phyloP scores from a whole-genome alignment of 2,113 vertebrate species.

The Dendropsophus ebraccatus region DNA sequence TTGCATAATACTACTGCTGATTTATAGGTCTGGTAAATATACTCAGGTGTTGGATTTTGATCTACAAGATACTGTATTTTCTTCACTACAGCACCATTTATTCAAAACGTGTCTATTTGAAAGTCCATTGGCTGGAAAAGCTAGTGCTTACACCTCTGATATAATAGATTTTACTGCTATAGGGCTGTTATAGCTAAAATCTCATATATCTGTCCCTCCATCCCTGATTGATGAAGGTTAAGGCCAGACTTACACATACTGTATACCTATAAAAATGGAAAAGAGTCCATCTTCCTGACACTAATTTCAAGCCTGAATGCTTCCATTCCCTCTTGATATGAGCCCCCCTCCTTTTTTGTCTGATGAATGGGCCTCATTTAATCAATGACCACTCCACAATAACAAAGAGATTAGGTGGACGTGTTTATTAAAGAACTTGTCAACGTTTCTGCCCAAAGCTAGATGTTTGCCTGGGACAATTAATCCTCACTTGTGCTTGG shows the following conservation, averaged over 20 bases:
- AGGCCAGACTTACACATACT: constrained; percentile 50
- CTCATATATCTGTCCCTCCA: constrained; percentile 53
- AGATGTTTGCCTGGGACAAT: constrained; percentile 40
- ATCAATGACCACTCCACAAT: constrained; percentile 54
- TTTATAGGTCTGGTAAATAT: not conserved
- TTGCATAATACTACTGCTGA: not conserved
- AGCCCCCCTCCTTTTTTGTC: constrained; percentile 11
- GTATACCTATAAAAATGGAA: constrained; percentile 53
- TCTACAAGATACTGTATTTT: not conserved
- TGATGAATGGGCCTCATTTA: constrained; percentile 51
- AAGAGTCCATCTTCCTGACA: constrained; percentile 57
- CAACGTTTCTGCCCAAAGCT: constrained; percentile 54
- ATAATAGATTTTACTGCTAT: constrained; percentile 51
- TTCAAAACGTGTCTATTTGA: not conserved
- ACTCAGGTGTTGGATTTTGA: no score
- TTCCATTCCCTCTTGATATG: constrained; percentile 45
- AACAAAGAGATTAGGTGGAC: constrained; percentile 56
- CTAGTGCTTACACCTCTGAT: not conserved
- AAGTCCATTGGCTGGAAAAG: constrained; percentile 22
- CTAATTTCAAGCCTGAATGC: constrained; percentile 59
- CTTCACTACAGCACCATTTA: not conserved
- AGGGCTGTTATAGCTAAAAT: constrained; percentile 48
- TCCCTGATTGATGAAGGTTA: constrained; percentile 54
- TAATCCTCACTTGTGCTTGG: constrained; percentile 19
- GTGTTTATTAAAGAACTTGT: constrained; percentile 57